Conservation (phyloP, 2,797 vertebrate genomes). For the Moxostoma hubbsi region DNA sequence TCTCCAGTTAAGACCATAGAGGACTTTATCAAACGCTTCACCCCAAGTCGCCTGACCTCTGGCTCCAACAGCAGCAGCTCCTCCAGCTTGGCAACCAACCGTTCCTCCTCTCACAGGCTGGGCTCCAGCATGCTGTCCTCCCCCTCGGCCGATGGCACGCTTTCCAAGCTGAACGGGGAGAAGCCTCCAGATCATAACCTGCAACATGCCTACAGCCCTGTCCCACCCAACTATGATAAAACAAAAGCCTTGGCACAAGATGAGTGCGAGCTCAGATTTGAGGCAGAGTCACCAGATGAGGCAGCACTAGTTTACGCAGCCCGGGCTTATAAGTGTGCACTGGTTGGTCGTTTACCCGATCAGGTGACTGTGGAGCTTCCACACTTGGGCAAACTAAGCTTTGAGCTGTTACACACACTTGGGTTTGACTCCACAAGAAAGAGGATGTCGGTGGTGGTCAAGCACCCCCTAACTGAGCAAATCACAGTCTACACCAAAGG, state of each 20-base stretch:
- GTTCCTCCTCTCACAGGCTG: conserved; percentile 76
- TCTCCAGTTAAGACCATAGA: conserved; percentile 97
- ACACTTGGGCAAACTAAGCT: conserved; percentile 89
- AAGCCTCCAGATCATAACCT: conserved; percentile 59
- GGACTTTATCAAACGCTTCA: conserved; percentile 93
- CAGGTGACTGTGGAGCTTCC: conserved; percentile 94
- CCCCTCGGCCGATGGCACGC: conserved; percentile 80
- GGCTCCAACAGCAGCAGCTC: conserved; percentile 91
- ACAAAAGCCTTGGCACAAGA: conserved; percentile 53
- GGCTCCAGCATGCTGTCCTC: conserved; percentile 81
- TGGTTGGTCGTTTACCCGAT: conserved; percentile 89
- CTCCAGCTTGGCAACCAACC: conserved; percentile 83
- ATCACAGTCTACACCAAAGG: conserved; percentile 97
- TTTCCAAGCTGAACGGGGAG: conserved; percentile 85
- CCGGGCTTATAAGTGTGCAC: conserved; percentile 88
- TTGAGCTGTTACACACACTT: conserved; percentile 93
- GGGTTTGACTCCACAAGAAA: conserved; percentile 94
- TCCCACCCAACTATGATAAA: conserved; percentile 58
- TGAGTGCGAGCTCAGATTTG: conserved; percentile 88
- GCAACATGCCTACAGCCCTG: conserved; percentile 74
- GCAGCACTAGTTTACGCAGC: conserved; percentile 95
- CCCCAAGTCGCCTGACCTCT: conserved; percentile 89
- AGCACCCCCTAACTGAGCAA: conserved; percentile 92
- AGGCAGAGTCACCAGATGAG: conserved; percentile 95
- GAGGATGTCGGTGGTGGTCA: conserved; percentile 96